Conservation (phyloP, 2,888 invertebrate species). For the Hylaea fasciaria region DNA sequence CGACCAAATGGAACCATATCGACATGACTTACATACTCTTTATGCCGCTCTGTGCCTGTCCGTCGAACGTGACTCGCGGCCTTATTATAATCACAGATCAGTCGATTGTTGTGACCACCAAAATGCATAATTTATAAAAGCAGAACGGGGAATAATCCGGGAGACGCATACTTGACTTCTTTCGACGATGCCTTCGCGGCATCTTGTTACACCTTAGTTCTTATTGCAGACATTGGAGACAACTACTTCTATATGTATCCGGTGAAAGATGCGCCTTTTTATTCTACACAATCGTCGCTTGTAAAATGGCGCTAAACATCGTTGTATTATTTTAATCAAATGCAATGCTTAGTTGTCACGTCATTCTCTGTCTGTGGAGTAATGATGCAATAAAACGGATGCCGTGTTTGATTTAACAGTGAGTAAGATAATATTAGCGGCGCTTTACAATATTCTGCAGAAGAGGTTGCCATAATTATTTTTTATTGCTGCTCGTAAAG, state of each 20-base stretch:
- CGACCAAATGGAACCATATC: conserved; percentile 61
- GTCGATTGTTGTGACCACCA: conserved; percentile 79
- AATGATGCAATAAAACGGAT: conserved; percentile 38
- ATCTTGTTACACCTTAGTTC: conserved; percentile 66
- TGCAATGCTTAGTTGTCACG: conserved; percentile 38
- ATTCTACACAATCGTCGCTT: conserved; percentile 51
- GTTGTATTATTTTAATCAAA: conserved; percentile 37
- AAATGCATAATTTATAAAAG: conserved; percentile 81
- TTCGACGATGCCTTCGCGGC: conserved; percentile 57
- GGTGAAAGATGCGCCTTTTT: conserved; percentile 54
- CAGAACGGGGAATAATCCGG: conserved; percentile 64
- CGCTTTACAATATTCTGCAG: conserved; percentile 45
- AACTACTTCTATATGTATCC: conserved; percentile 57
- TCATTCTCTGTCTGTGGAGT: conserved; percentile 37
- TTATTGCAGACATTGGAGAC: conserved; percentile 60
- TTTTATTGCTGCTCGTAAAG: conserved; percentile 55
- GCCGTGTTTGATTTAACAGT: conserved; percentile 38
- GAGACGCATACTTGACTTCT: conserved; percentile 62
- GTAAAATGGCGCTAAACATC: conserved; percentile 43
- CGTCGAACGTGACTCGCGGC: conserved; percentile 71
- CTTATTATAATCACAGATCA: conserved; percentile 83
- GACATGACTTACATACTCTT: conserved; percentile 55
- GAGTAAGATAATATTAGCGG: conserved; percentile 37
- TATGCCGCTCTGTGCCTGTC: conserved; percentile 54
- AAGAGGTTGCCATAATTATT: conserved; percentile 46